These are phyloP conservation scores for Nannospalax galili DNA, from an alignment of 2,113 vertebrate genomes.

Conservation along the genomic window DNA sequence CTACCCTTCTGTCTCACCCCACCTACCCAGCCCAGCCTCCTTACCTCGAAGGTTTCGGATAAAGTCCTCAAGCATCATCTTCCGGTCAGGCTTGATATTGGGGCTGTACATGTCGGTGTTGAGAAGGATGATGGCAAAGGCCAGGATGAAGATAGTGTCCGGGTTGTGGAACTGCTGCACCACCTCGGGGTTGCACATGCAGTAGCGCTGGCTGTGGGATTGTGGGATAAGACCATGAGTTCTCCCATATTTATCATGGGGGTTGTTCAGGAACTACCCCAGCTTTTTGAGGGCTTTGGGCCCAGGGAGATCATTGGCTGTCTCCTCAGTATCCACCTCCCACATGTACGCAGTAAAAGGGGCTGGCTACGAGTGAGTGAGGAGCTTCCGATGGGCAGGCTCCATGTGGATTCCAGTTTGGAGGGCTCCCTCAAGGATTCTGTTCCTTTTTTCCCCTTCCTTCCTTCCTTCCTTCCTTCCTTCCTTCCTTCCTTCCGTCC, in stretches of 20 bases:
- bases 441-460: neutral
- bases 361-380: rapidly evolving
- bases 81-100: constrained; percentile 99
- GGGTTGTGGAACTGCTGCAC: constrained; percentile 99
- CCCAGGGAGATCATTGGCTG: neutral
- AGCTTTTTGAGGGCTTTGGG: neutral
- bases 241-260: no score
- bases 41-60: constrained; percentile 98
- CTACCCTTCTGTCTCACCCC: neutral
- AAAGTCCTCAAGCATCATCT: constrained; percentile 99
- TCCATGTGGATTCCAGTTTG: rapidly evolving
- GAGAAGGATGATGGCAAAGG: constrained; percentile 98
- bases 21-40: neutral
- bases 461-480: neutral
- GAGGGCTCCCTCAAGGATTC: rapidly evolving
- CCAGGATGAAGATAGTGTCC: constrained; percentile 99
- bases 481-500: neutral
- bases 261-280: rapidly evolving
- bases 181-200: constrained; percentile 99
- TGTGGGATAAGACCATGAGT: neutral
- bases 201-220: constrained; percentile 95
- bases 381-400: no score
- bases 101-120: constrained; percentile 99
- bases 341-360: neutral
- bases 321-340: no score